These are phyloP conservation scores for Zaprionus nigranus DNA, from an alignment of 1,140 invertebrate genomes.

Conservation along the genomic window DNA sequence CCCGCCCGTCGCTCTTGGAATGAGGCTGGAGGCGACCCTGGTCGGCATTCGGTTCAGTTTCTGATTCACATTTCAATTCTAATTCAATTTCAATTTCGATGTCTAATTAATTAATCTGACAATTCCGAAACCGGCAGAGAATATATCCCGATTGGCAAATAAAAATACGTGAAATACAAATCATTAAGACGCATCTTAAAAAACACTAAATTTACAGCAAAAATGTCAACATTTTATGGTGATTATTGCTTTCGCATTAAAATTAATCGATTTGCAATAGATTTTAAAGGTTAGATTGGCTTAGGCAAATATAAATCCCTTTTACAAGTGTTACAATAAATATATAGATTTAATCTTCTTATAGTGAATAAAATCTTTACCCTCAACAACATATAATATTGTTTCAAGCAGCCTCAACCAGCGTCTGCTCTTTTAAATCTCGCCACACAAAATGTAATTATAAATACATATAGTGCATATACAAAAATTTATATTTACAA, in stretches of 20 bases:
- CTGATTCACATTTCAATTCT: slow-evolving; percentile 37
- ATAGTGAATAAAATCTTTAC: not conserved
- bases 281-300: too few species aligned
- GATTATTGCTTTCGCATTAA: not conserved
- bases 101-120: slow-evolving; percentile 58
- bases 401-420: too few species aligned
- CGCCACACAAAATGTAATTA: slow-evolving; percentile 4
- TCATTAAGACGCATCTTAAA: slow-evolving; percentile 17
- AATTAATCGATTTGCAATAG: not conserved
- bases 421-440: not conserved
- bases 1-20: not conserved
- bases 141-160: slow-evolving; percentile 45
- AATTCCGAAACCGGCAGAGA: slow-evolving; percentile 49
- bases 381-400: not conserved
- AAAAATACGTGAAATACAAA: slow-evolving; percentile 40
- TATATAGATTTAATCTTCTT: not conserved
- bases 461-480: not conserved
- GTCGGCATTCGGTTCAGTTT: slow-evolving; percentile 56
- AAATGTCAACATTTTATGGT: not conserved
- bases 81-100: slow-evolving; percentile 39
- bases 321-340: not conserved
- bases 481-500: not conserved
- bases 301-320: too few species aligned
- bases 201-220: slow-evolving; percentile 7
- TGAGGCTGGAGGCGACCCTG: slow-evolving; percentile 18